Conservation (phyloP, 2,113 vertebrate genomes). For the Dendrocopos noguchii region DNA sequence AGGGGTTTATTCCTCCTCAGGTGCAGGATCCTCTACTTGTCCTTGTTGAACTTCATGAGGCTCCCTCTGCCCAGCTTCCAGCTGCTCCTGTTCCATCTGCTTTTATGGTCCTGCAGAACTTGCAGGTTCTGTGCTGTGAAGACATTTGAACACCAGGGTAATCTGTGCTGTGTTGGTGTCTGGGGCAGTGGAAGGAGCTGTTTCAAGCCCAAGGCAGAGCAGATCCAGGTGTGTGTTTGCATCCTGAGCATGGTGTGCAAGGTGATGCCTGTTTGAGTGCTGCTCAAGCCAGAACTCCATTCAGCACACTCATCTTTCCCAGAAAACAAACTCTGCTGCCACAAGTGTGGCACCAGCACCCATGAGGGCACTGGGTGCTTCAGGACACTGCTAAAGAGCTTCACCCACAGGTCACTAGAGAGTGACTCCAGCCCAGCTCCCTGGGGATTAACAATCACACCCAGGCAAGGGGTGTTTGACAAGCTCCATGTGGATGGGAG, state of each 20-base stretch:
- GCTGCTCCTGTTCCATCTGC: background rate
- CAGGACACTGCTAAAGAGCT: background rate
- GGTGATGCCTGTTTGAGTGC: background rate
- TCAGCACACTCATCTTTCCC: background rate
- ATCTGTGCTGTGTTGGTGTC: rapidly evolving
- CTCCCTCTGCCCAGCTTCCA: too few relatives aligned
- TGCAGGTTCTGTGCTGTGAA: background rate
- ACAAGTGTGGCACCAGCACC: background rate
- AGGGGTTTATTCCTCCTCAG: too few relatives aligned
- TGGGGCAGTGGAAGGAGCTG: background rate
- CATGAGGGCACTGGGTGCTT: background rate
- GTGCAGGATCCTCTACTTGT: too few relatives aligned
- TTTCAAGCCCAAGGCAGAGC: background rate
- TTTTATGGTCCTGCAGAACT: background rate
- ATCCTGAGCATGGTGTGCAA: background rate
- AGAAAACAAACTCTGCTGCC: background rate
- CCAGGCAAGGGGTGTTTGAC: background rate
- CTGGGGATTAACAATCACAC: background rate
- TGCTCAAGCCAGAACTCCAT: background rate
- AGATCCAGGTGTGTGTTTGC: background rate
- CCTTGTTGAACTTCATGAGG: too few relatives aligned
- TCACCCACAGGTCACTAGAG: background rate
- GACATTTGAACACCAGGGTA: rapidly evolving
- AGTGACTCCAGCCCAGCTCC: background rate
- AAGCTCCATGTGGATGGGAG: background rate